phyloP scores from a whole-genome alignment of 2,113 vertebrate genomes.

The Vimba vimba region DNA sequence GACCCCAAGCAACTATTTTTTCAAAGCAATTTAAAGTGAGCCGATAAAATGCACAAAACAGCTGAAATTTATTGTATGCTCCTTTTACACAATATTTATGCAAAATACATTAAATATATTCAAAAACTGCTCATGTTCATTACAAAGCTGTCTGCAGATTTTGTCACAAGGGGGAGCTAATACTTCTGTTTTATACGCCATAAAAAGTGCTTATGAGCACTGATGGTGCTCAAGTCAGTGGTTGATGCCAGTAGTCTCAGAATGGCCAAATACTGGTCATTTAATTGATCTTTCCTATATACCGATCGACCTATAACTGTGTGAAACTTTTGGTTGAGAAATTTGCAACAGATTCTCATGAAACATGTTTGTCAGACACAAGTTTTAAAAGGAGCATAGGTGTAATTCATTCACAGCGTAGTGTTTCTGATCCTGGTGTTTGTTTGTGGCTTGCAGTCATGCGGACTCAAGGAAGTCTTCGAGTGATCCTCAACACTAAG shows the following conservation, averaged over 20 bases:
- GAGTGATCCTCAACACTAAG: constrained; percentile 97
- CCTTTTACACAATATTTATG: neutral
- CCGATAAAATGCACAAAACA: neutral
- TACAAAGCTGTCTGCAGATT: neutral
- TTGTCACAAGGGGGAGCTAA: constrained; percentile 18
- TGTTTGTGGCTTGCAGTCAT: constrained; percentile 80
- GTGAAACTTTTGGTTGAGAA: neutral
- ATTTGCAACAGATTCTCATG: neutral
- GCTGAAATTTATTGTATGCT: neutral
- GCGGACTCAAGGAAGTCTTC: constrained; percentile 96
- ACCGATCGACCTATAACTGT: neutral
- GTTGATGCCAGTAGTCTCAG: neutral
- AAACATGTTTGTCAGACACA: neutral
- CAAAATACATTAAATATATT: neutral
- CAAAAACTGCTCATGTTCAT: neutral
- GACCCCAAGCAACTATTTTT: neutral
- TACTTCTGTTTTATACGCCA: neutral
- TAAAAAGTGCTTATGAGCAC: too few species aligned
- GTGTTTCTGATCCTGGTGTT: neutral
- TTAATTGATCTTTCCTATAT: neutral
- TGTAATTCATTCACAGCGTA: too few species aligned
- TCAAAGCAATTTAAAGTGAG: neutral
- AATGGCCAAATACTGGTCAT: neutral
- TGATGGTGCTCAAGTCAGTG: neutral
- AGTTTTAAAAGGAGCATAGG: neutral